phyloP scores from a whole-genome alignment of 2,113 vertebrate genomes.

The Pterophyllum scalare region DNA sequence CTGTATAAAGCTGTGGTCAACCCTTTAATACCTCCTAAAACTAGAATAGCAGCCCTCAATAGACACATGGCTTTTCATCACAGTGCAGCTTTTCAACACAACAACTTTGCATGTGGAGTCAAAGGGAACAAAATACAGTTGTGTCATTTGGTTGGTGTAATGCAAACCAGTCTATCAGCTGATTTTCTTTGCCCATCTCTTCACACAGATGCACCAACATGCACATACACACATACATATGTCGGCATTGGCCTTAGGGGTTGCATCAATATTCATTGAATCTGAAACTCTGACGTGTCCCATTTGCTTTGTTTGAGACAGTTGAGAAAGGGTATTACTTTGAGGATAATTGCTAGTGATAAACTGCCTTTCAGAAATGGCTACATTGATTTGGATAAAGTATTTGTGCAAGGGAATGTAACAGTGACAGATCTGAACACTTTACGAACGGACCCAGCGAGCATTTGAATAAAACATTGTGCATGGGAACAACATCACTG shows the following conservation, averaged over 20 bases:
- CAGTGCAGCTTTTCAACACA: background rate
- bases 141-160: conserved; percentile 20
- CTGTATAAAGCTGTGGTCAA: conserved; percentile 11
- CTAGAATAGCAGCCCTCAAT: conserved; percentile 16
- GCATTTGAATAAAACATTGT: conserved; percentile 68
- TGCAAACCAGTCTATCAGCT: conserved; percentile 2
- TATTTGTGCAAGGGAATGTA: conserved; percentile 51
- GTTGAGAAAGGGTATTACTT: conserved; percentile 38
- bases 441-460: conserved; percentile 41
- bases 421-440: conserved; percentile 72
- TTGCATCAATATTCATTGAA: conserved; percentile 62
- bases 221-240: conserved; percentile 25
- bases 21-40: conserved; percentile 15
- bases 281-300: conserved; percentile 59
- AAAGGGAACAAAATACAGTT: conserved; percentile 9
- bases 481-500: conserved; percentile 46
- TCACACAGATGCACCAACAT: conserved; percentile 9
- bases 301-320: conserved; percentile 47
- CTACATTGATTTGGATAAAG: conserved; percentile 64
- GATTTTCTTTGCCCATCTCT: conserved; percentile 11
- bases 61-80: conserved; percentile 30
- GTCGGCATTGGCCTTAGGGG: conserved; percentile 41
- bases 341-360: conserved; percentile 71
- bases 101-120: background rate
- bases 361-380: conserved; percentile 59